Percentiles rank a stretch among this genome's conserved stretches.
Evolutionary conservation across 2,888 invertebrate genomes (phyloP).

Genomic region (Ophioninae sp.): DNA sequence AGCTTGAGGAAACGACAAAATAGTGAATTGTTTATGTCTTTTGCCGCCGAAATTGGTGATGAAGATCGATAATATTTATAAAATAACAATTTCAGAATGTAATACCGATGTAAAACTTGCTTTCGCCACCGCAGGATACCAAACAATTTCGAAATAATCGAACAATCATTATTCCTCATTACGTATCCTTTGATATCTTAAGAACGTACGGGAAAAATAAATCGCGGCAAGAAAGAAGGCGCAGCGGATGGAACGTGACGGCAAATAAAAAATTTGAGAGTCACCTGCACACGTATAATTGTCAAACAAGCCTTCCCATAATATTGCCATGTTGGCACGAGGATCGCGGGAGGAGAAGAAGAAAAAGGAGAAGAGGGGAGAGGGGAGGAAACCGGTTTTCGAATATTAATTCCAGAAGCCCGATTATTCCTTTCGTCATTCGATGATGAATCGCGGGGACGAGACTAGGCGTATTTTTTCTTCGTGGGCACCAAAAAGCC

Average conservation of each 20-base stretch:
- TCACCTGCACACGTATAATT: conserved; percentile 9
- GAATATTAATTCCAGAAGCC: conserved; percentile 70
- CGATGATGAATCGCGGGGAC: conserved; percentile 58
- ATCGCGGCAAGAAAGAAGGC: background rate
- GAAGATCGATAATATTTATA: too few relatives aligned
- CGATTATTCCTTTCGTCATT: conserved; percentile 64
- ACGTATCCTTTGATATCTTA: background rate
- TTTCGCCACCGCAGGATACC: background rate
- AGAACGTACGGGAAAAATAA: conserved; percentile 1
- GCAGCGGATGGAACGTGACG: background rate
- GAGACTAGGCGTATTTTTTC: conserved; percentile 19
- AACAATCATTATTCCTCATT: background rate
- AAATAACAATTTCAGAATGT: too few relatives aligned
- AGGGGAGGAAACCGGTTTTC: conserved; percentile 67
- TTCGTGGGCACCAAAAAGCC: conserved; percentile 1
- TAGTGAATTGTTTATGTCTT: too few relatives aligned
- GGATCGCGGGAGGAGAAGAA: conserved; percentile 4
- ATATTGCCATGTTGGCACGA: background rate
- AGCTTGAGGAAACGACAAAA: too few relatives aligned
- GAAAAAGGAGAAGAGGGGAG: conserved; percentile 48
- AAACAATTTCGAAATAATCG: background rate
- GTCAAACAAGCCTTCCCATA: conserved; percentile 18
- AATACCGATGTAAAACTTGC: too few relatives aligned
- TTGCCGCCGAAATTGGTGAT: too few relatives aligned
- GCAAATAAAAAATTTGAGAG: conserved; percentile 6